Percentiles rank a stretch among this genome's conserved stretches.
Evolutionary conservation across 37 sponge, comb jelly and placozoan species (phyloP).

Genomic region (Eunapius fragilis): DNA sequence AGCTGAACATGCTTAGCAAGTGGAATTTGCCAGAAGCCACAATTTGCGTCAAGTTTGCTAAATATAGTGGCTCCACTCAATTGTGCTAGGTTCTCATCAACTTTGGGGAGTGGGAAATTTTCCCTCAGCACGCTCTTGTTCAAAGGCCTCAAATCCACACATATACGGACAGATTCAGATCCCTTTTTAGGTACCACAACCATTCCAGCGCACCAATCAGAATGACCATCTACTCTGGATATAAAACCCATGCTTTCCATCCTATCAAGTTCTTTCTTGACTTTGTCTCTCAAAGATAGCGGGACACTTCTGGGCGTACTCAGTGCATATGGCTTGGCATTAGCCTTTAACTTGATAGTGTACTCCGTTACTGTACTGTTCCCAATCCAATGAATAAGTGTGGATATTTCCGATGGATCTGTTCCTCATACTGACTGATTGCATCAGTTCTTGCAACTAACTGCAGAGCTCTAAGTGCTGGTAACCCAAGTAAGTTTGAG

Average conservation of each 20-base stretch:
- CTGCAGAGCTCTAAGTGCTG: constrained; percentile 44
- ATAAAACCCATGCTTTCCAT: constrained; percentile 47
- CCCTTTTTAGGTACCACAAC: constrained; percentile 45
- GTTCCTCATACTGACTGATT: neutral
- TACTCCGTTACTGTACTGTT: constrained; percentile 22
- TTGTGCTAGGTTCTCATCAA: constrained; percentile 45
- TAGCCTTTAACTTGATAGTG: constrained; percentile 32
- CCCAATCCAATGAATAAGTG: constrained; percentile 48
- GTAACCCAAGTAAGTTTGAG: constrained; percentile 44
- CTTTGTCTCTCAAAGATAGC: constrained; percentile 19
- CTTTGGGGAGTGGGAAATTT: constrained; percentile 55
- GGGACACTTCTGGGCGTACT: constrained; percentile 32
- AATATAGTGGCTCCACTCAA: constrained; percentile 42
- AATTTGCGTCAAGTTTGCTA: no score
- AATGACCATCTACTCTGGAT: constrained; percentile 22
- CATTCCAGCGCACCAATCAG: constrained; percentile 59
- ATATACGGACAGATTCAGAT: constrained; percentile 24
- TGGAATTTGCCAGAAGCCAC: constrained; percentile 65
- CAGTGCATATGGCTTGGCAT: constrained; percentile 28
- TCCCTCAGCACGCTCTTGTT: constrained; percentile 48
- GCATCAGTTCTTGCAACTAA: constrained; percentile 20
- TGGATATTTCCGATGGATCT: constrained; percentile 16
- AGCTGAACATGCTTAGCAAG: constrained; percentile 8
- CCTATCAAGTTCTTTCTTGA: constrained; percentile 22
- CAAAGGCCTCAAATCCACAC: constrained; percentile 35